A percentile compares a stretch with the other conserved stretches of the same genome.
These are phyloP conservation scores for Psophia crepitans DNA, from an alignment of 2,113 vertebrate genomes.

Conservation along the genomic window DNA sequence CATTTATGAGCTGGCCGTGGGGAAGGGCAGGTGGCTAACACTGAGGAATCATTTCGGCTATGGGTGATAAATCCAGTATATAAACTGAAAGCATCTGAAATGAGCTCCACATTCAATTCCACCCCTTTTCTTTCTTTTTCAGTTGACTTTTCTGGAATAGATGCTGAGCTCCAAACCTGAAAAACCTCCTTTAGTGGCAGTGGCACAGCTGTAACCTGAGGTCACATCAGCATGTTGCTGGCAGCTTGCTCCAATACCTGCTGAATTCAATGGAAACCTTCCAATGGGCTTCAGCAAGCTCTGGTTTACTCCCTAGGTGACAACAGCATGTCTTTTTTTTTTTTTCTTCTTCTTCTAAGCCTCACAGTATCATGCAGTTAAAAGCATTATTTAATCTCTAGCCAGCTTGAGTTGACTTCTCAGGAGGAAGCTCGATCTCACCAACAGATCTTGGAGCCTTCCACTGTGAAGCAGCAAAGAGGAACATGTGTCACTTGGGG, in stretches of 20 bases:
- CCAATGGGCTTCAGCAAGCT: background rate
- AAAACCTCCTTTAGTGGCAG: background rate
- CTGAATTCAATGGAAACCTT: slow-evolving; percentile 43
- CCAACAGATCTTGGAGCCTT: background rate
- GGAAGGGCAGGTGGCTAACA: slow-evolving; percentile 46
- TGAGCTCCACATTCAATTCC: background rate
- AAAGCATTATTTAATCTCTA: slow-evolving; percentile 40
- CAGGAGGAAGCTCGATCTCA: background rate
- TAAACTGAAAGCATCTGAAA: background rate
- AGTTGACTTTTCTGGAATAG: background rate
- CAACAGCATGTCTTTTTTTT: background rate
- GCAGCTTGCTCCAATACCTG: background rate
- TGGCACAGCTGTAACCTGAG: slow-evolving; percentile 24
- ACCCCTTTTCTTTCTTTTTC: background rate
- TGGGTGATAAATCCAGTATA: slow-evolving; percentile 42
- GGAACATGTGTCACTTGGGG: background rate
- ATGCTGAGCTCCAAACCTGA: background rate
- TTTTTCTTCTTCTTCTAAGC: background rate
- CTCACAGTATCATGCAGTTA: slow-evolving; percentile 17
- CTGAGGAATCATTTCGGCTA: slow-evolving; percentile 12
- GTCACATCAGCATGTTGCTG: slow-evolving; percentile 18
- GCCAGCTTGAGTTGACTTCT: slow-evolving; percentile 13
- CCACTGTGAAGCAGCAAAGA: background rate
- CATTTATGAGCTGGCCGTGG: slow-evolving; percentile 8
- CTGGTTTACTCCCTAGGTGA: slow-evolving; percentile 23